phyloP scores from a whole-genome alignment of 2,797 vertebrate species.

The Toxotes lorentzi region DNA sequence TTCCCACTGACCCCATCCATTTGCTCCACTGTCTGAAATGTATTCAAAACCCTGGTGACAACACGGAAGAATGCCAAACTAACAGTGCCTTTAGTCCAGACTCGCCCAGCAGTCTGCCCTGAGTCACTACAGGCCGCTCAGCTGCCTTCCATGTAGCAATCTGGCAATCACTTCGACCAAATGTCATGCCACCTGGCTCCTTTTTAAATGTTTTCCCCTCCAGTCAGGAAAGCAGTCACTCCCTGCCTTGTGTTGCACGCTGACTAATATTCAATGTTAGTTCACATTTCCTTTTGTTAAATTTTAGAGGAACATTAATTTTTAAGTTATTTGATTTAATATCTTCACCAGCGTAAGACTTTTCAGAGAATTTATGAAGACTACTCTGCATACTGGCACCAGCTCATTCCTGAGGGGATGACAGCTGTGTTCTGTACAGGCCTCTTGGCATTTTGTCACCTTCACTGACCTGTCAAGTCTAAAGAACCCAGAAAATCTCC shows the following conservation, averaged over 20 bases:
- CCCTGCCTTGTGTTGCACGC: conserved; percentile 1
- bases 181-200: conserved; percentile 62
- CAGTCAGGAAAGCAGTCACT: conserved; percentile 25
- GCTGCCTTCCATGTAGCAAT: conserved; percentile 42
- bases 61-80: conserved; percentile 32
- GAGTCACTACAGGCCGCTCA: conserved; percentile 46
- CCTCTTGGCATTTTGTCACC: conserved; percentile 69
- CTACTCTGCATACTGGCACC: conserved; percentile 51
- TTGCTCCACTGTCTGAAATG: conserved; percentile 30
- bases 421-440: conserved; percentile 61
- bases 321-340: conserved; percentile 21
- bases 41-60: conserved; percentile 39
- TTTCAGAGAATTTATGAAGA: conserved; percentile 44
- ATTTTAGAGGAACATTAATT: conserved; percentile 15
- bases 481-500: conserved; percentile 52
- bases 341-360: conserved; percentile 8
- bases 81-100: conserved; percentile 36
- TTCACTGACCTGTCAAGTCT: conserved; percentile 66
- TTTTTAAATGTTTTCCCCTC: conserved; percentile 39
- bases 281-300: neutral
- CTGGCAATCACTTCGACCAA: conserved; percentile 57
- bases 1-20: conserved; percentile 29
- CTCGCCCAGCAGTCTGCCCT: conserved; percentile 21
- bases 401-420: conserved; percentile 50
- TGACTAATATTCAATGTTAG: neutral